phyloP scores from a whole-genome alignment of 2,888 invertebrate genomes.

The Mycalesis mineus region DNA sequence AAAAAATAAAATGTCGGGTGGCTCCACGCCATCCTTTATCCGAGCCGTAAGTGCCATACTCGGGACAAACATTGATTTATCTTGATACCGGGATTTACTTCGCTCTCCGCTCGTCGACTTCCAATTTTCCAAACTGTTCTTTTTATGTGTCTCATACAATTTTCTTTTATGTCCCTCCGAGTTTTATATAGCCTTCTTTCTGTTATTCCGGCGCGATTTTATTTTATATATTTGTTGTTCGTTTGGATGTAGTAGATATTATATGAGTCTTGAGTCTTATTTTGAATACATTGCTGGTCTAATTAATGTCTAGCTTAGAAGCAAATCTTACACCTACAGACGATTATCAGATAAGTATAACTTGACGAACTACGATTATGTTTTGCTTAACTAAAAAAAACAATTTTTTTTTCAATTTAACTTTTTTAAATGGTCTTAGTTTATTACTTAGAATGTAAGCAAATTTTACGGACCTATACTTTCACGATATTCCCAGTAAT shows the following conservation, averaged over 20 bases:
- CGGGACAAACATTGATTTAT: conserved; percentile 76
- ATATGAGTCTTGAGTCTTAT: no score
- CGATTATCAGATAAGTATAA: no score
- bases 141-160: conserved; percentile 74
- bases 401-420: no score
- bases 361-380: no score
- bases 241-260: not conserved
- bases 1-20: not conserved
- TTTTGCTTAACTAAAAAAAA: no score
- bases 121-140: conserved; percentile 65
- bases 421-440: no score
- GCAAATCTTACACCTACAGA: no score
- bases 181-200: conserved; percentile 78
- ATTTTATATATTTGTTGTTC: conserved; percentile 49
- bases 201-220: conserved; percentile 63
- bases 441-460: no score
- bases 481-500: no score
- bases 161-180: conserved; percentile 76
- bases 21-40: conserved; percentile 44
- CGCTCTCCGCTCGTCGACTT: conserved; percentile 47
- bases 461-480: no score
- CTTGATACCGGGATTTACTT: conserved; percentile 70
- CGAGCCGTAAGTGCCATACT: conserved; percentile 59
- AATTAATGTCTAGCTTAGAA: no score
- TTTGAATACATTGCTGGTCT: no score